Percentiles rank a stretch among this genome's conserved stretches.
Evolutionary conservation across 2,888 invertebrate species (phyloP).

Genomic region (Oxytorus armatus): DNA sequence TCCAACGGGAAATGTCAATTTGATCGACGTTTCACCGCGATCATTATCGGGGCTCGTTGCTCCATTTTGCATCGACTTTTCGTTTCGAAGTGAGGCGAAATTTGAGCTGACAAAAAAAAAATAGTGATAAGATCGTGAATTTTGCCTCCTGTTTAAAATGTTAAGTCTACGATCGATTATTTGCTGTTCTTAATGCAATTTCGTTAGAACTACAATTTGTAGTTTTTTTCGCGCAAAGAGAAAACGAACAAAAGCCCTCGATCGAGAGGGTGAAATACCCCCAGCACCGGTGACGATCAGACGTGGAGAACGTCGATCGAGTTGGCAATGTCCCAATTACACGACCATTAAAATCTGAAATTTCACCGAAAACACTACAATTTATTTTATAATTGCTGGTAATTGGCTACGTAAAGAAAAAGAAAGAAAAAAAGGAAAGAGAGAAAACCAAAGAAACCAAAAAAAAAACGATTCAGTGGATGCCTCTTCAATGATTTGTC

Average conservation of each 20-base stretch:
- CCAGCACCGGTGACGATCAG: slow-evolving; percentile 11
- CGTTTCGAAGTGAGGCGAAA: neutral
- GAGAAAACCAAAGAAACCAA: too few relatives aligned
- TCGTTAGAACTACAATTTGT: too few relatives aligned
- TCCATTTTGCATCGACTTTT: neutral
- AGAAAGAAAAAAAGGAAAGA: slow-evolving; percentile 34
- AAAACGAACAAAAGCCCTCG: too few relatives aligned
- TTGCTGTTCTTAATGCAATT: too few relatives aligned
- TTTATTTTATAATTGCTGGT: slow-evolving; percentile 45
- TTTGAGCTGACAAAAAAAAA: too few relatives aligned
- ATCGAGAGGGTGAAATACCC: neutral
- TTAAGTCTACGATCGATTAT: too few relatives aligned
- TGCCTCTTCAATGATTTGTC: slow-evolving; percentile 28
- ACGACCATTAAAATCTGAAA: slow-evolving; percentile 11
- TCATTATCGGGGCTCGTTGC: slow-evolving; percentile 13
- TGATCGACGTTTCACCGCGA: slow-evolving; percentile 28
- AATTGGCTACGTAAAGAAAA: slow-evolving; percentile 61
- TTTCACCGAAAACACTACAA: slow-evolving; percentile 14
- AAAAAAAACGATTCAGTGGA: slow-evolving; percentile 49
- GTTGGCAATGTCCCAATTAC: slow-evolving; percentile 40
- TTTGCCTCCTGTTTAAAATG: too few relatives aligned
- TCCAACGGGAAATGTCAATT: slow-evolving; percentile 39
- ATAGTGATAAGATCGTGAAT: too few relatives aligned
- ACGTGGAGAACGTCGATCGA: slow-evolving; percentile 31
- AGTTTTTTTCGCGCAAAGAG: too few relatives aligned